These are phyloP conservation scores for Thaleichthys pacificus DNA, from an alignment of 2,797 vertebrate species.

Conservation along the genomic window DNA sequence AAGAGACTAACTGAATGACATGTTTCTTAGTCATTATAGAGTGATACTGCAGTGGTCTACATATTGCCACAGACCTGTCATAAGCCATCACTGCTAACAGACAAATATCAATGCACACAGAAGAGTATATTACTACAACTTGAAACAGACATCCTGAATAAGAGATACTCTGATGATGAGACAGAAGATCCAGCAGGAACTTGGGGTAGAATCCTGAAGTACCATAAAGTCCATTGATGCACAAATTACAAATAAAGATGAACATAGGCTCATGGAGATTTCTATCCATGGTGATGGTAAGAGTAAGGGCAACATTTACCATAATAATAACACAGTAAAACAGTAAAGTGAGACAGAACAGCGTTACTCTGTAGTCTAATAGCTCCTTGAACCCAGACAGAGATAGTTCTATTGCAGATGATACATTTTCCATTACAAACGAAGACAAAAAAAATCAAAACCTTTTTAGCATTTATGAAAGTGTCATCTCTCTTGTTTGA, in stretches of 20 bases:
- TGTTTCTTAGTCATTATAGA: slow-evolving; percentile 42
- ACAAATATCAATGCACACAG: slow-evolving; percentile 32
- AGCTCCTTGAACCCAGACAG: background rate
- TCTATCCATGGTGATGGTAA: background rate
- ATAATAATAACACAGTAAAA: slow-evolving; percentile 7
- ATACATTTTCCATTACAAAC: background rate
- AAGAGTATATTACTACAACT: slow-evolving; percentile 39
- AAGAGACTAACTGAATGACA: slow-evolving; percentile 19
- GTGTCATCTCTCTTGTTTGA: background rate
- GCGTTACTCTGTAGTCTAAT: background rate
- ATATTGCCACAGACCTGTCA: slow-evolving; percentile 58
- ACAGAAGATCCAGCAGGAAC: background rate
- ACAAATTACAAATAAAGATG: slow-evolving; percentile 4
- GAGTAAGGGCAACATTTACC: background rate
- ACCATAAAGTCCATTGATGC: slow-evolving; percentile 7
- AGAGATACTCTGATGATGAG: background rate
- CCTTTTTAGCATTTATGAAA: background rate
- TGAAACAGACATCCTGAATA: slow-evolving; percentile 6
- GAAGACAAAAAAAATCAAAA: background rate
- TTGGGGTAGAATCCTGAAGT: background rate
- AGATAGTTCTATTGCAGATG: background rate
- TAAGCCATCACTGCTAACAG: slow-evolving; percentile 50
- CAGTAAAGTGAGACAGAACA: background rate
- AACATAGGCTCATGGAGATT: background rate
- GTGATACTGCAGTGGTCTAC: slow-evolving; percentile 45